Base-by-base conservation (phyloP, 2,113 vertebrate genomes). In the Gopherus evgoodei region DNA sequence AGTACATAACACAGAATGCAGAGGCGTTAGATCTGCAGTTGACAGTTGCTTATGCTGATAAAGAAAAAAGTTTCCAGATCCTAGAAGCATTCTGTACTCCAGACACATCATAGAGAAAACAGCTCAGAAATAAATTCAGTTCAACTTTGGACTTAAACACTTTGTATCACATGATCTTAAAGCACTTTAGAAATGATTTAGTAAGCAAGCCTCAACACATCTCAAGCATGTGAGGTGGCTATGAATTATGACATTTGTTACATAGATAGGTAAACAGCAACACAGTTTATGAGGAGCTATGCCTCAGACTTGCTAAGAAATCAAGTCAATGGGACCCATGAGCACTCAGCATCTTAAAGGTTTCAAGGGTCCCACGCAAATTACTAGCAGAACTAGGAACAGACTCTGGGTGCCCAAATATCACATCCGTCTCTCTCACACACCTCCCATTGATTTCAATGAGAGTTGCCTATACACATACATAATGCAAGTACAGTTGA, bases 401-500 rank as follows among this genome's bases (percentile, higher is more conserved):
- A 88, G 42, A 57, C 35, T 1, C 1, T 29, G 25, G 65, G 86
- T 7, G 21, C 59, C 81, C 0, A 0, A 12, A 44, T 49, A 62
- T 42, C 86, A 80, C 17, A 69, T 79, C 72, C 53, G 22, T 76
- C 24, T 76, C 72, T 44, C 54, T 69, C 56, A 62, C 83, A 56
- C 62, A 80, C 72, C 80, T 84, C 56, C 35, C 75, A 72, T 72
- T 84, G 75, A 81, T 88, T 88, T 92, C 72, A 65, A 83, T 81
- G 65, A 47, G 54, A 76, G 5, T 62, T 62, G 47, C 49, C 53
- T 83, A 81, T 31, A 79, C 53, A 52, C 38, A 27, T 11, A 57
- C 25, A 57, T 27, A 10, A 27, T 57, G 11, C 25, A 57, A 57
- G 25, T 12, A 57, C 38, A 27, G 13, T 72, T 79, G 91, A 80